Evolutionary conservation across 2,113 vertebrate genomes (phyloP).

Genomic region (Lepus americanus): DNA sequence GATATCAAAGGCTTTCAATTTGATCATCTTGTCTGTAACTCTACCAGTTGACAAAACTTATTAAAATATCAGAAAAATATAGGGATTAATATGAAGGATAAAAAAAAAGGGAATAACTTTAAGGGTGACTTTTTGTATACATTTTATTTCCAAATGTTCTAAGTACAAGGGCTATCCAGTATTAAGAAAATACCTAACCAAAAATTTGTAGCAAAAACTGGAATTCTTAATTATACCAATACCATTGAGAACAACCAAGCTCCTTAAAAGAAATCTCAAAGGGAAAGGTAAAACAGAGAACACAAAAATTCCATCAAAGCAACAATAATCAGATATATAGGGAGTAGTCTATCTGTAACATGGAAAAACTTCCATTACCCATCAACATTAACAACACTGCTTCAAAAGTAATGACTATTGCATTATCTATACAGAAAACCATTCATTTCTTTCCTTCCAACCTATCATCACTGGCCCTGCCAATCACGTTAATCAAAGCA

Average conservation of each 20-base stretch:
- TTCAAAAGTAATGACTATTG: constrained; percentile 17
- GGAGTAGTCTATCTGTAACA: not conserved
- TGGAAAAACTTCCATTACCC: not conserved
- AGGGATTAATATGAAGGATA: not conserved
- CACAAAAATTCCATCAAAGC: not conserved
- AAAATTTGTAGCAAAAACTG: not conserved
- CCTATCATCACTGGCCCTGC: not conserved
- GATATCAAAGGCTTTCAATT: constrained; percentile 25
- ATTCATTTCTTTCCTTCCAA: constrained; percentile 14
- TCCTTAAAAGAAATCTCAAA: not conserved
- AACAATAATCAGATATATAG: not conserved
- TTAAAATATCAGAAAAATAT: not conserved
- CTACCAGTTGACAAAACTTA: not conserved
- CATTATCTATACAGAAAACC: constrained; percentile 35
- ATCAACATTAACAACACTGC: constrained; percentile 35
- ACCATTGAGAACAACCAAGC: not conserved
- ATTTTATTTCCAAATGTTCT: constrained; percentile 18
- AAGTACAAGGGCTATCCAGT: not conserved
- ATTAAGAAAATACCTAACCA: not conserved
- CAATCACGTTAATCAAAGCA: not conserved
- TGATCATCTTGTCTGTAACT: constrained; percentile 14
- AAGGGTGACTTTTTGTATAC: not conserved
- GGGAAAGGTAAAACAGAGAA: not conserved
- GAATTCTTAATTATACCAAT: not conserved
- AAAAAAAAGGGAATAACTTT: not conserved